These are phyloP conservation scores for Sycobia sp. DNA, from an alignment of 1,140 invertebrate genomes.

Conservation along the genomic window DNA sequence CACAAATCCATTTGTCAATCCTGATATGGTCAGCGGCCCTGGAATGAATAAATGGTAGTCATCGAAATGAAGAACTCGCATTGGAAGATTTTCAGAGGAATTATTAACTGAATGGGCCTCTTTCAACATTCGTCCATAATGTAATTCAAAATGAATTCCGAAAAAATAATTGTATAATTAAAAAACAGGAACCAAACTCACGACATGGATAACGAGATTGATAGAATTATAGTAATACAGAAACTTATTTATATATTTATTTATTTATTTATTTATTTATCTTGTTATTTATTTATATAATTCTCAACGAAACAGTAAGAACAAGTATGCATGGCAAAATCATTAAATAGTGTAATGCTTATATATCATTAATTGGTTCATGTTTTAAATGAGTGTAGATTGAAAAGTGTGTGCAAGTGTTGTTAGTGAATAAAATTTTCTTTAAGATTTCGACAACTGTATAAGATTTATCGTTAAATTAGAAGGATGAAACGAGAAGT, in stretches of 20 bases:
- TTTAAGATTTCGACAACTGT: too few species aligned
- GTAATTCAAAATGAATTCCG: slow-evolving; percentile 3
- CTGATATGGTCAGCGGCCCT: slow-evolving; percentile 40
- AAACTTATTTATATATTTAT: too few species aligned
- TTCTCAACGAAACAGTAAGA: slow-evolving; percentile 17
- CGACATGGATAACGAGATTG: too few species aligned
- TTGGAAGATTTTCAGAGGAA: slow-evolving; percentile 8
- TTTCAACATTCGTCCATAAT: slow-evolving; percentile 16
- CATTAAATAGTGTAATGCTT: neutral
- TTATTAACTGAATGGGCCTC: neutral
- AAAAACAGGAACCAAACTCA: too few species aligned
- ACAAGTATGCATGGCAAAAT: slow-evolving; percentile 6
- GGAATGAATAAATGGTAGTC: slow-evolving; percentile 54
- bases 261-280: too few species aligned
- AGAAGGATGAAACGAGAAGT: too few species aligned
- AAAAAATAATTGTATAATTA: too few species aligned
- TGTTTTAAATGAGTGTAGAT: slow-evolving; percentile 11
- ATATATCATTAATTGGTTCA: neutral
- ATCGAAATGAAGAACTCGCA: slow-evolving; percentile 28
- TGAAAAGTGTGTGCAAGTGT: neutral
- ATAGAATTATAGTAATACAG: too few species aligned
- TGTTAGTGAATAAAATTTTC: too few species aligned
- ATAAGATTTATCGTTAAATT: too few species aligned
- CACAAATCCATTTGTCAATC: slow-evolving; percentile 55
- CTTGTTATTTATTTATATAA: too few species aligned